Conservation (phyloP, 2,888 invertebrate genomes). For the Pseudoips prasinana region DNA sequence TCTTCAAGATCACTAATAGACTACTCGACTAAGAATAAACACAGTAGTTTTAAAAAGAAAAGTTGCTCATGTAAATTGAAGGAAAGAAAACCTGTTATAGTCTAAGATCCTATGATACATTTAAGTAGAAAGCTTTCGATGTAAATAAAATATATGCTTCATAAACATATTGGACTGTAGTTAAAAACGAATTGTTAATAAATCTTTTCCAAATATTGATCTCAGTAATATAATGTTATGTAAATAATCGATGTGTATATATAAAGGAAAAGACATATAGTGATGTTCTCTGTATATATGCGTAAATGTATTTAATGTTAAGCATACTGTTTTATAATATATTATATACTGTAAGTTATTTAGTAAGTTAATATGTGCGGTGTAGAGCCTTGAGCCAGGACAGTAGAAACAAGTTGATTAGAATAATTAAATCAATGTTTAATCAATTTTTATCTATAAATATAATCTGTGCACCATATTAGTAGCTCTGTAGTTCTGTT, state of each 20-base stretch:
- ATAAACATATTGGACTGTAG: conserved; percentile 7
- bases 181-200: conserved; percentile 19
- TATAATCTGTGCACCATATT: conserved; percentile 6
- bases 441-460: neutral
- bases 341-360: conserved; percentile 32
- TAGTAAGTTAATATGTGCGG: conserved; percentile 35
- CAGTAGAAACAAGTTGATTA: conserved; percentile 41
- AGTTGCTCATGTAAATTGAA: conserved; percentile 70
- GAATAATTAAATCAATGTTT: conserved; percentile 10
- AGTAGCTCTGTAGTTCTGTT: conserved; percentile 18
- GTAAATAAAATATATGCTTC: conserved; percentile 25
- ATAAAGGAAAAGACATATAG: conserved; percentile 60
- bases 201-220: conserved; percentile 3
- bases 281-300: conserved; percentile 65
- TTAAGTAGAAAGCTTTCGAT: conserved; percentile 19
- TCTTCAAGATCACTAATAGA: conserved; percentile 64
- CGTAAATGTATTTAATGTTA: conserved; percentile 32
- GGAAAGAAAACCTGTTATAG: conserved; percentile 66
- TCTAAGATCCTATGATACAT: conserved; percentile 36
- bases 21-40: conserved; percentile 47
- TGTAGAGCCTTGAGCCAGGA: conserved; percentile 67
- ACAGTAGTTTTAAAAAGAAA: conserved; percentile 55
- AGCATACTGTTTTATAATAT: conserved; percentile 35
- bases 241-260: conserved; percentile 31
- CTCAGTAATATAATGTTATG: conserved; percentile 7